These are phyloP conservation scores for Miichthys miiuy DNA, from an alignment of 2,797 vertebrate genomes.

Conservation along the genomic window DNA sequence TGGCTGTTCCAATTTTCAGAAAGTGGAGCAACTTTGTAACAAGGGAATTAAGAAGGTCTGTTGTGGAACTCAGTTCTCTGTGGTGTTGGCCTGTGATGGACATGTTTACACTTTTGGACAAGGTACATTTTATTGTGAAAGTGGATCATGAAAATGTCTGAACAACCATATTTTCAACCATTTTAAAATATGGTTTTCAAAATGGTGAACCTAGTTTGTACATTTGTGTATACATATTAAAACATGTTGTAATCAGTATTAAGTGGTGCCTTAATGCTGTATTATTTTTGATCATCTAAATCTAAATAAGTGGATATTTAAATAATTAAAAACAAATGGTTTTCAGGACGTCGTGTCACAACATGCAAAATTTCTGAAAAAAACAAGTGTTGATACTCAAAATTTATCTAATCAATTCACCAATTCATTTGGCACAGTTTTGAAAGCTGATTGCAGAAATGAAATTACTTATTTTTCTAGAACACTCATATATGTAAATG, in stretches of 20 bases:
- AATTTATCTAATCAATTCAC: not conserved
- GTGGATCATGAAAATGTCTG: not conserved
- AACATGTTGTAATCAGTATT: too few relatives aligned
- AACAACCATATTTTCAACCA: not conserved
- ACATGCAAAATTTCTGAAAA: not conserved
- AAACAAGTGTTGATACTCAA: too few relatives aligned
- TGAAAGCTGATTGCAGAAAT: not conserved
- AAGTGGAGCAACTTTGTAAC: constrained; percentile 87
- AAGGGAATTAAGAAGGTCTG: constrained; percentile 86
- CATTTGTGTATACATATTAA: too few relatives aligned
- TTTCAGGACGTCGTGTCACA: not conserved
- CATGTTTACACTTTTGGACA: constrained; percentile 88
- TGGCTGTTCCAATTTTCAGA: constrained; percentile 72
- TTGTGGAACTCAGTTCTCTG: constrained; percentile 89
- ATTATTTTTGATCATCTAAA: too few relatives aligned
- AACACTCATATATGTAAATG: not conserved
- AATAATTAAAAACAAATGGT: too few relatives aligned
- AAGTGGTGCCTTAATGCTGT: too few relatives aligned
- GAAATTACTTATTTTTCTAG: not conserved
- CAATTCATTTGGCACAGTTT: not conserved
- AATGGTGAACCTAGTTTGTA: too few relatives aligned
- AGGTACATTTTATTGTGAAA: constrained; percentile 74
- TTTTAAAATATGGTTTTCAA: not conserved
- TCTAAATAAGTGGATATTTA: too few relatives aligned
- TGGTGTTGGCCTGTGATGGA: constrained; percentile 84